Evolutionary conservation across 2,888 invertebrate genomes (phyloP), one percentile per base, ranked within the genome.

Genomic region (Nowickia ferox): DNA sequence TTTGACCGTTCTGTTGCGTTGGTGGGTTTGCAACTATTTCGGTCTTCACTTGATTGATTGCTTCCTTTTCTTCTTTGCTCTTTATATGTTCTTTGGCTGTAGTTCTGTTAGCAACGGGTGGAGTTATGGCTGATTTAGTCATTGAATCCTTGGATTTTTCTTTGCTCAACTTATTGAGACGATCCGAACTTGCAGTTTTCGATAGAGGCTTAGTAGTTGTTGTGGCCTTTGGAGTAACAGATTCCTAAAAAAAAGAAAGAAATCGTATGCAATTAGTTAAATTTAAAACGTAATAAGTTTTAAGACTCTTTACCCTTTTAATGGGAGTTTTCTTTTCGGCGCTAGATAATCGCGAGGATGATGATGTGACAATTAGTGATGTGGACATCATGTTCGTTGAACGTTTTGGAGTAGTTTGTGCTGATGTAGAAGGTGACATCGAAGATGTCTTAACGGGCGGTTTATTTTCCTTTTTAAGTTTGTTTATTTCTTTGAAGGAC

Each of bases 361-460:
- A 91, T 61, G 91, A 90, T 87, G 91, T 90, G 78, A 91, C 90
- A 87, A 92, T 91, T 87, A 91, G 87, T 87, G 92, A 92, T 86
- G 91, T 91, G 84, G 92, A 90, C 91, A 92, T 91, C 84, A 91
- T 88, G 88, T 92, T 91, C 84, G 89, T 89, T 88, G 91, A 89
- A 90, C 92, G 92, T 91, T 93, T 92, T 88, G 93, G 93, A 80
- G 94, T 93, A 84, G 93, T 93, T 91, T 92, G 92, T 91, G 90
- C 91, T 90, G 90, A 90, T 88, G 87, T 88, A 87, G 89, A 89
- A 78, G 90, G 89, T 84, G 90, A 90, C 77, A 88, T 87, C 61
- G 89, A 87, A 84, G 90, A 88, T 83, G 89, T 90, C 88, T 92
- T 92, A 15, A 94, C 89, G 80, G 94, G 94, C 87, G 94, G 94